Conservation (phyloP, 2,113 vertebrate genomes). For the Trinectes maculatus region DNA sequence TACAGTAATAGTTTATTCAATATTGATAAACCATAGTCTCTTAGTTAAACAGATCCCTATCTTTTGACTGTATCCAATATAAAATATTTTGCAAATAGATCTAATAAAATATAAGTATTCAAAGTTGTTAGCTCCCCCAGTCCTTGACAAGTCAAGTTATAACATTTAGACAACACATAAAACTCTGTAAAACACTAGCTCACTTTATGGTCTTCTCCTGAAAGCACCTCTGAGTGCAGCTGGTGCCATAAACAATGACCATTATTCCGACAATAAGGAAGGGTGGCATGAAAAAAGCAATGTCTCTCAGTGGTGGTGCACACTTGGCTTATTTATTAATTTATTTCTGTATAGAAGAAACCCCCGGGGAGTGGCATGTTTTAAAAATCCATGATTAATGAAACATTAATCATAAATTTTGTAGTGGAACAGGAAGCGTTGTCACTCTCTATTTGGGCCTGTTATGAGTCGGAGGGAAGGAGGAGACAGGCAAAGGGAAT, state of each 20-base stretch:
- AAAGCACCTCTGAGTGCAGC: conserved; percentile 68
- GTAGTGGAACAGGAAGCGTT: conserved; percentile 79
- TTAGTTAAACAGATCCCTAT: conserved; percentile 1
- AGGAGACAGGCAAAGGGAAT: conserved; percentile 59
- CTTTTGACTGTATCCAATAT: conserved; percentile 21
- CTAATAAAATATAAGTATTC: conserved; percentile 58
- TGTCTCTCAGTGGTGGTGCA: conserved; percentile 56
- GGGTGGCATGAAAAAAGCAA: conserved; percentile 62
- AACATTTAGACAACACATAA: conserved; percentile 77
- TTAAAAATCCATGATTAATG: conserved; percentile 80
- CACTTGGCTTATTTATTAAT: conserved; percentile 73
- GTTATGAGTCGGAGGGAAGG: conserved; percentile 58
- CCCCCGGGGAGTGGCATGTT: conserved; percentile 73
- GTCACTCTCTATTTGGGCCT: conserved; percentile 80
- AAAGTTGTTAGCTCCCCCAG: conserved; percentile 38
- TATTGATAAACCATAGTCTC: background rate
- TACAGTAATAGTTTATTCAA: background rate
- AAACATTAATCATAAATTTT: conserved; percentile 84
- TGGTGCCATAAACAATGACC: conserved; percentile 78
- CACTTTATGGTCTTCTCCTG: conserved; percentile 60
- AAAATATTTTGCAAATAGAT: conserved; percentile 33
- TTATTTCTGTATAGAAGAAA: conserved; percentile 75
- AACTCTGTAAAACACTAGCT: conserved; percentile 53
- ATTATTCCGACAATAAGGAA: conserved; percentile 67
- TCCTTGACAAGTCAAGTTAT: conserved; percentile 68